These are phyloP conservation scores for Oreamnos americanus DNA, from an alignment of 2,113 vertebrate species.

Conservation along the genomic window DNA sequence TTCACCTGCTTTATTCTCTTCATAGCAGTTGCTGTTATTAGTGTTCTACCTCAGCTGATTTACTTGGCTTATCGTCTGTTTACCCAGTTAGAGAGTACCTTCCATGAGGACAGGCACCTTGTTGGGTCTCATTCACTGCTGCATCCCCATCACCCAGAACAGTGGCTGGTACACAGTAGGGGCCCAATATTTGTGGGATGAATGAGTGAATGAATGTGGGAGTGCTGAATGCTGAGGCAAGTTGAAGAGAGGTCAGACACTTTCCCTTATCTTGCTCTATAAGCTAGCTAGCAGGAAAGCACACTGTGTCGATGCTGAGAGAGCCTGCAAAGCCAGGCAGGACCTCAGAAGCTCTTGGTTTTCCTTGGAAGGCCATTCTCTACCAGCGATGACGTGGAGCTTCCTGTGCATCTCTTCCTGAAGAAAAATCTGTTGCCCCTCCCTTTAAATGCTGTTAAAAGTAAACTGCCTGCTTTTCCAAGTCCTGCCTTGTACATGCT, in stretches of 20 bases:
- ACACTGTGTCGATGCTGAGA: background rate
- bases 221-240: background rate
- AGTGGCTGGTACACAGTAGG: background rate
- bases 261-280: background rate
- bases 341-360: background rate
- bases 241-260: background rate
- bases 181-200: background rate
- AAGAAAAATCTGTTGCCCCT: background rate
- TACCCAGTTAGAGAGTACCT: background rate
- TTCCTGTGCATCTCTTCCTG: background rate
- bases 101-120: background rate
- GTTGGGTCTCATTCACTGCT: background rate
- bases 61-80: background rate
- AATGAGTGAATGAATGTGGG: background rate
- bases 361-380: background rate
- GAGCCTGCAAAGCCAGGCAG: background rate
- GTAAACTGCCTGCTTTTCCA: background rate
- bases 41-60: background rate
- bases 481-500: background rate
- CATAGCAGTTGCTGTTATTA: background rate
- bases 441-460: background rate
- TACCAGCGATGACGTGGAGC: rapidly evolving
- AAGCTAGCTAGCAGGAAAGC: background rate
- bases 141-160: background rate
- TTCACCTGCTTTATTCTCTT: background rate